Evolutionary conservation across 2,113 vertebrate species (phyloP), one percentile per base, ranked within the genome.

Genomic region (Strix uralensis): DNA sequence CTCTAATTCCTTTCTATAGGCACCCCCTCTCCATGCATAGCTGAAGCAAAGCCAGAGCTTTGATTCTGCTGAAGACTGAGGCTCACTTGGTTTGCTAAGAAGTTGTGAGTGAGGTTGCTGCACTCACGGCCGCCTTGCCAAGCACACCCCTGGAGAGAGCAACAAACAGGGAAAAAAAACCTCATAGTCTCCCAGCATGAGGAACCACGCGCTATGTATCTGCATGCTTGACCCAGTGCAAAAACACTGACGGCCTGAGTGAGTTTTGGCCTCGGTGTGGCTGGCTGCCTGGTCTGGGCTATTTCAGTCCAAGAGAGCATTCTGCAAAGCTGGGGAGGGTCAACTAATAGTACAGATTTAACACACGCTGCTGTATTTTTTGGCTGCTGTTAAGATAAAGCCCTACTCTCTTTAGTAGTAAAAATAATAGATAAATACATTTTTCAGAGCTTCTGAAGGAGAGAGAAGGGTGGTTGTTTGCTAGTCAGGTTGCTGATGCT

Each of bases 1-100:
- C 92, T 94, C 62, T 77, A 93, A 96, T 96, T 95, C 94, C 79
- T 51, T 94, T 86, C 71, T 34, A 8, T 69, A 90, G 78, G 30
- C 49, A 66, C 49, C n/a, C 66, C 42, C 58, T 85, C 40, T 73
- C 66, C 42, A 13, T 2, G 25, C 78, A 73, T 32, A 90, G 74
- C 78, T 96, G 90, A 92, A 94, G 54, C 26, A 77, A 87, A 94
- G 62, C 38, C 74, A 85, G 62, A 72, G 66, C 71, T 96, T 88
- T 92, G 77, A 67, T 89, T 84, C 87, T 57, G n/a, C 47, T 69
- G 44, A 70, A 79, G 70, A 30, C 38, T 47, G 69, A 94, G 87
- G 49, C 36, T 34, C 7, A 5, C 49, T 80, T 23, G 29, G 12
- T 85, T 90, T 77, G 70, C 38, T 32, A 55, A 23, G 70, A 61